Evolutionary conservation across 1,140 invertebrate genomes (phyloP), one percentile per base, ranked within the genome.

Genomic region (Drosophila littoralis): DNA sequence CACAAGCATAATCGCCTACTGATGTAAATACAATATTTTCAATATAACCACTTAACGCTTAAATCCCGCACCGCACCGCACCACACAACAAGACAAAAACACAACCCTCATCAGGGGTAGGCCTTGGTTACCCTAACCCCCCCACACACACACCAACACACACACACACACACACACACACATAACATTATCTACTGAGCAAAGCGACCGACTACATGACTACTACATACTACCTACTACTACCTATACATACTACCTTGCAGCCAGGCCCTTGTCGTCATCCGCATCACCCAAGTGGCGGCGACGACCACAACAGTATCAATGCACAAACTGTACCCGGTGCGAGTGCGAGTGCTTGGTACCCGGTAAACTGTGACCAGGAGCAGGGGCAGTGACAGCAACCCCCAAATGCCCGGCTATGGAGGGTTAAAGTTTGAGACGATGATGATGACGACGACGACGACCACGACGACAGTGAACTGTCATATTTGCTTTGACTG

Each of bases 21-120:
- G 84, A 89, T 89, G 84, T 89, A 89, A 89, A 89, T 89, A 89
- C 84, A 89, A 89, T 89, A 89, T 89, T 89, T 89, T 89, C 84
- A 89, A 89, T 89, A 89, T 89, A 89, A 89, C 84, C 84, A 89
- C 84, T 89, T 89, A 89, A 89, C 84, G 84, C 84, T 89, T 84
- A 84, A 89, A 89, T 89, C 84, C 84, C 76, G 77, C 68, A 76
- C 79, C 72, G 51, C 59, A 76, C 68, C 68, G 63, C 52, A 28
- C 28, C 64, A 59, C 64, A 72, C 48, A 17, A 33, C 71, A 64
- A 76, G 79, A 75, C 60, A 71, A 52, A 42, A 67, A 54, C 54
- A 67, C 60, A 67, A 72, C 67, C 67, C 67, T 71, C 73, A 40
- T 71, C 68, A 66, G 61, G 69, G 68, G 74, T 72, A 72, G 74